Evolutionary conservation across 2,113 vertebrate species (phyloP), one percentile per base, ranked within the genome.

Genomic region (Edolisoma coerulescens): DNA sequence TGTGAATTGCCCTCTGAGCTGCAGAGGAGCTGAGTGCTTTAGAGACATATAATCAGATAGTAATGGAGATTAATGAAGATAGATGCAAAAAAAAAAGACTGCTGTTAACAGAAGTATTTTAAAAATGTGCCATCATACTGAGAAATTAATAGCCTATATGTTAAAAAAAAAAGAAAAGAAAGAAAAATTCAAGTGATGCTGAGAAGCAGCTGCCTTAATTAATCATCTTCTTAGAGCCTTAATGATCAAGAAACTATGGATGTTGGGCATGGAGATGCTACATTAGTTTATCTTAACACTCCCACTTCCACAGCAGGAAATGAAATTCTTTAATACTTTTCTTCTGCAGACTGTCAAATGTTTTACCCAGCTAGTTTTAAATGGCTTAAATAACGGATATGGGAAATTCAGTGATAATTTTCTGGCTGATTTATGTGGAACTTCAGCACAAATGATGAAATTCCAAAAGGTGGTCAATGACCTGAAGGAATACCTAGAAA

Each of bases 61-160:
- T 77, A 86, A 84, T 63, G 39, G 78, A 93, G 92, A 92, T 92
- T 88, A 88, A 83, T 80, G 78, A 91, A 74, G 75, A 86, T 54
- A 83, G 33, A 87, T 90, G 39, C 45, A 53, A 33, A 54, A 60
- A 82, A 61, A 73, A 79, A 91, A 35, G 3, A 45, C 27, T 67
- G 59, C 35, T 90, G 19, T 83, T 89, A 90, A 60, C 20, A 69
- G 18, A 91, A 75, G 2, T 90, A 83, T 94, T 83, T 67, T 63
- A 4, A 88, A 88, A 90, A 94, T 90, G 37, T 92, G 26, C 18
- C n/a, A 61, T 85, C 20, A 57, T 80, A 83, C 75, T 80, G 53
- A 77, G 79, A 90, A 56, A 79, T 61, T 10, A 83, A 39, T 85
- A 68, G 20, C 8, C 41, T 53, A 71, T 82, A 79, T 22, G 26